Evolutionary conservation across 2,113 vertebrate genomes (phyloP), one percentile per base, ranked within the genome.

Genomic region (Seriola dumerili): DNA sequence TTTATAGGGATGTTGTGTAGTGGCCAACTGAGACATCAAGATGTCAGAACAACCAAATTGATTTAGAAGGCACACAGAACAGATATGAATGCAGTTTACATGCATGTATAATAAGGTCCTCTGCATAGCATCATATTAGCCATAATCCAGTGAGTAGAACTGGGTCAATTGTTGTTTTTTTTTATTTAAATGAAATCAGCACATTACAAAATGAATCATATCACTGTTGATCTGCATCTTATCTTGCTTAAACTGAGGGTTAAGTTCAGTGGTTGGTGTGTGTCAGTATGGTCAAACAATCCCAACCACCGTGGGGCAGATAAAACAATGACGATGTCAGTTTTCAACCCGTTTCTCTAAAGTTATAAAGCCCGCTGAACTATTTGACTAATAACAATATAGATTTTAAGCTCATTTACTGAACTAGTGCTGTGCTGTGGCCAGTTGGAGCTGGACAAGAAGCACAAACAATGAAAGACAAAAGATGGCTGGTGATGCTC

Each of bases 401-500:
- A 29, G 1, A 62, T 50, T 48, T 44, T 32, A 38, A 69, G 8
- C 34, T 5, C 12, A 36, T 25, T 71, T 46, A 44, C 50, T 50
- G 21, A 40, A 61, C 57, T 55, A 16, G 29, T 63, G 19, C 10
- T 55, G 64, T 50, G 58, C 36, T 67, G 46, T 25, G n/a, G 59
- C 70, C 38, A 16, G 61, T 42, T 76, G 65, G 42, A 68, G 42
- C 23, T 50, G 55, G 21, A 83, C 55, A 79, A 72, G 5, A 62
- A 12, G 13, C 50, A 46, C 3, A 21, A 54, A 78, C 75, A 77
- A 76, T 58, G 44, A 55, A 55, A 71, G 29, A 88, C 78, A 90
- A 81, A 88, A 59, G 66, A 10, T 71, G 64, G 64, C 72, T 80
- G 79, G 59, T 83, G 61, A 65, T 23, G 89, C 75, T 84, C 69